These are phyloP conservation scores for Gymnocypris eckloni DNA, from an alignment of 2,797 vertebrate genomes.

Conservation along the genomic window DNA sequence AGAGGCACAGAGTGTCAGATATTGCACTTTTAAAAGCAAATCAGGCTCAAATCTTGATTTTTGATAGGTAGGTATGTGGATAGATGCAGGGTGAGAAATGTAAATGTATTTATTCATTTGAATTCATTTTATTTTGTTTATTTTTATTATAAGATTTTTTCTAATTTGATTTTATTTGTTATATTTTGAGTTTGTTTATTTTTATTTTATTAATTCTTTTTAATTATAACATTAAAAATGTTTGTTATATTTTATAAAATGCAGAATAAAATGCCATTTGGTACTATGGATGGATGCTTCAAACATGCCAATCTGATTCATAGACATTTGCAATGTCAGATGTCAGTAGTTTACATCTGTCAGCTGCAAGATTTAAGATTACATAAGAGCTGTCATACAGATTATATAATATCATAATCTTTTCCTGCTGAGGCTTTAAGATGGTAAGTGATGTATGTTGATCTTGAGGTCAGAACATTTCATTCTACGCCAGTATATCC, in stretches of 20 bases:
- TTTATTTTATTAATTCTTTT: not conserved
- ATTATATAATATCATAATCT: conserved; percentile 4
- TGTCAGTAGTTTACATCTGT: not conserved
- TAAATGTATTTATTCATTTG: not conserved
- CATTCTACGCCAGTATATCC: not conserved
- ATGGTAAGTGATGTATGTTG: conserved; percentile 16
- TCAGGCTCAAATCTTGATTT: not conserved
- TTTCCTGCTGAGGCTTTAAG: not conserved
- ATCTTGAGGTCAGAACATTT: conserved; percentile 14
- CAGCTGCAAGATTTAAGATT: conserved; percentile 21
- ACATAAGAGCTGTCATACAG: conserved; percentile 13
- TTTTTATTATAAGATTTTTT: not conserved
- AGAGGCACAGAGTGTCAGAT: too few relatives aligned
- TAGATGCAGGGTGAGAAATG: not conserved
- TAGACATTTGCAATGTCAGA: not conserved
- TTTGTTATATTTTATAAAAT: not conserved
- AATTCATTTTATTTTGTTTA: not conserved
- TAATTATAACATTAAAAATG: not conserved
- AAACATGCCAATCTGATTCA: not conserved
- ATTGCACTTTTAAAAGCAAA: not conserved
- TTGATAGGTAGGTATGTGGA: not conserved
- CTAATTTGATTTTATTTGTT: not conserved
- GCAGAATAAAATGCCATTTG: not conserved
- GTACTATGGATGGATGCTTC: not conserved
- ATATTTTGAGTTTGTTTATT: not conserved